Percentiles rank a stretch among this genome's conserved stretches.
phyloP scores from a whole-genome alignment of 2,888 invertebrate genomes.

The Malthinus flaveolus region DNA sequence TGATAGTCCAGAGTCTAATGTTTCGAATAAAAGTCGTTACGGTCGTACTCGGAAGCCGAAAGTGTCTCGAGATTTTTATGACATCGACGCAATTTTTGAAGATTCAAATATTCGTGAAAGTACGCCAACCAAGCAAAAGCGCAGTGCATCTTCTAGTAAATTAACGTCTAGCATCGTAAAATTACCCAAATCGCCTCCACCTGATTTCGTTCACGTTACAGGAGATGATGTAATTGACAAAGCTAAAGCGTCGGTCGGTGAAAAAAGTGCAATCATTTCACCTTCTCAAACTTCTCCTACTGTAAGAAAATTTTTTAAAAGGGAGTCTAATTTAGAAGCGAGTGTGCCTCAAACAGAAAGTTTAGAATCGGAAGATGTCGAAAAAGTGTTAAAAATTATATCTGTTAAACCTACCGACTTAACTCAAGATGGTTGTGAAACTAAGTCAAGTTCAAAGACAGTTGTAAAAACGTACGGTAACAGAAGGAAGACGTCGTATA shows the following conservation, averaged over 20 bases:
- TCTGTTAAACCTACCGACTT: constrained; percentile 32
- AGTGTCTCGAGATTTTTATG: constrained; percentile 53
- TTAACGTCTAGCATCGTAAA: background rate
- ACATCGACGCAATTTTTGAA: constrained; percentile 51
- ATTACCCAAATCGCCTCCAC: background rate
- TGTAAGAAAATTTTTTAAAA: constrained; percentile 32
- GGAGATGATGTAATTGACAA: constrained; percentile 10
- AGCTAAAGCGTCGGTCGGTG: background rate
- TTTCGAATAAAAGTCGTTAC: constrained; percentile 57
- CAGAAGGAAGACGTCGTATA: constrained; percentile 37
- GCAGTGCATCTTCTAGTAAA: background rate
- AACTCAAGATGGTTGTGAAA: constrained; percentile 20
- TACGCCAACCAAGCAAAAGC: background rate
- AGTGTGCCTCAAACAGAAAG: constrained; percentile 1
- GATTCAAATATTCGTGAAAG: constrained; percentile 6
- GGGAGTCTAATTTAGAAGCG: constrained; percentile 3
- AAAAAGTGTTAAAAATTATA: constrained; percentile 44
- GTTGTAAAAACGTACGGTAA: constrained; percentile 44
- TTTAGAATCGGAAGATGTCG: constrained; percentile 33
- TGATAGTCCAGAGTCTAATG: background rate
- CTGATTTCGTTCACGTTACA: constrained; percentile 22
- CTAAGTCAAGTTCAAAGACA: constrained; percentile 27
- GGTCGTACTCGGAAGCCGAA: constrained; percentile 63
- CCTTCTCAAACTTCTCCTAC: constrained; percentile 17
- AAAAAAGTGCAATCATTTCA: background rate